Evolutionary conservation across 2,797 vertebrate genomes (phyloP).

Genomic region (Remorina albescens): DNA sequence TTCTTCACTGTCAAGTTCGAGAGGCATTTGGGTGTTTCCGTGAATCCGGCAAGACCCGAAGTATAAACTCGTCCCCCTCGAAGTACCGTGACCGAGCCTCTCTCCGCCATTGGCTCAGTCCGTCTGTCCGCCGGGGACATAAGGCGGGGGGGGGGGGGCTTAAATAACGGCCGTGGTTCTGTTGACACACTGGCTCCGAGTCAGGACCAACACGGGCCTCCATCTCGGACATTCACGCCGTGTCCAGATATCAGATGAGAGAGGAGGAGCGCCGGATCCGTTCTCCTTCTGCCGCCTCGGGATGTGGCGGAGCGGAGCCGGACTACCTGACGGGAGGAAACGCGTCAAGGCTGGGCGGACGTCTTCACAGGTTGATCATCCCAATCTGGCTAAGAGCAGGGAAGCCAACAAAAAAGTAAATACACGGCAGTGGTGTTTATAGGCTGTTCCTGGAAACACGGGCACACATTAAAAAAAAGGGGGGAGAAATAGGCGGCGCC

Average conservation of each 20-base stretch:
- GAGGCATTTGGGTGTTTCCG: constrained; percentile 57
- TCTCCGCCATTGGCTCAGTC: constrained; percentile 62
- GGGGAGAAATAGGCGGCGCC: constrained; percentile 37
- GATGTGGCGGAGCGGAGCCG: constrained; percentile 50
- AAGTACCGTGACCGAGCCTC: constrained; percentile 2
- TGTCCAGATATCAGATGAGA: constrained; percentile 45
- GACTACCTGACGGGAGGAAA: constrained; percentile 29
- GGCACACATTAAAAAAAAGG: constrained; percentile 17
- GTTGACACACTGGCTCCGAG: constrained; percentile 57
- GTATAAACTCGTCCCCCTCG: constrained; percentile 42
- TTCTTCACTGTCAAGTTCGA: too few relatives aligned
- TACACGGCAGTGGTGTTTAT: constrained; percentile 22
- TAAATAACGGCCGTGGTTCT: constrained; percentile 68
- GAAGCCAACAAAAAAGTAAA: constrained; percentile 54
- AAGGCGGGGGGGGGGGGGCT: constrained; percentile 65
- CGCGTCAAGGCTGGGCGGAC: constrained; percentile 49
- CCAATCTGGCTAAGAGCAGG: constrained; percentile 33
- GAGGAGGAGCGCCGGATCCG: constrained; percentile 49
- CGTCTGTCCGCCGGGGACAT: constrained; percentile 31
- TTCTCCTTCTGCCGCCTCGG: constrained; percentile 42
- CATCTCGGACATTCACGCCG: constrained; percentile 20
- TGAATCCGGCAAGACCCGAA: constrained; percentile 44
- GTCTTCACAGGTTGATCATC: constrained; percentile 60
- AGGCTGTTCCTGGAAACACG: constrained; percentile 13
- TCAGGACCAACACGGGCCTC: constrained; percentile 55